Conservation (phyloP, 2,797 vertebrate species). For the Pyrrhura leucotis region DNA sequence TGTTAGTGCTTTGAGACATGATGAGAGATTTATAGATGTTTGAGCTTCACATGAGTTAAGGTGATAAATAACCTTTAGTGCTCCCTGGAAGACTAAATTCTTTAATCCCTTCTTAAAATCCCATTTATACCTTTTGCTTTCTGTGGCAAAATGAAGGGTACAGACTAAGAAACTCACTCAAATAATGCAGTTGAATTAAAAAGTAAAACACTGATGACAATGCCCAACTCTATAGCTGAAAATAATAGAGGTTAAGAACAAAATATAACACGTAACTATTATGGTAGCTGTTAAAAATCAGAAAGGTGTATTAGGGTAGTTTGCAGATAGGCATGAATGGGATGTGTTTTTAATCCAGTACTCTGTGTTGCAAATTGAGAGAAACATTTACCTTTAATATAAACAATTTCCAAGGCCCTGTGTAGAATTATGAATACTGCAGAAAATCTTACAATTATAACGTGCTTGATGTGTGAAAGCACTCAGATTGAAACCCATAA, state of each 20-base stretch:
- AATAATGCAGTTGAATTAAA: neutral
- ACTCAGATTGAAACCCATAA: neutral
- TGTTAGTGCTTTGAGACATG: neutral
- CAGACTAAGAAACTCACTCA: neutral
- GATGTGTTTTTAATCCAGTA: neutral
- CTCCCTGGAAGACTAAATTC: conserved; percentile 25
- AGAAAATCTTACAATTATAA: neutral
- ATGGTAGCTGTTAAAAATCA: neutral
- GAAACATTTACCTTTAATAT: neutral
- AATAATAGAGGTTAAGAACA: neutral
- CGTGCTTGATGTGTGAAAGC: neutral
- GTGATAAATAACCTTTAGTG: conserved; percentile 6
- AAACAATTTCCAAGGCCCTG: neutral
- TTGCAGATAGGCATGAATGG: neutral
- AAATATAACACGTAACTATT: neutral
- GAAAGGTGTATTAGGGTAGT: neutral
- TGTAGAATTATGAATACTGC: neutral
- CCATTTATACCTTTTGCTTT: conserved; percentile 1
- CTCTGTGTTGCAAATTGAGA: neutral
- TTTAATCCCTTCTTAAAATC: conserved; percentile 43
- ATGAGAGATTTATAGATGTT: conserved; percentile 17
- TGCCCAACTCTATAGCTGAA: neutral
- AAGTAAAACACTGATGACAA: neutral
- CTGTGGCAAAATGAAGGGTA: conserved; percentile 9
- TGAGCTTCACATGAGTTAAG: conserved; percentile 21